Evolutionary conservation across 2,797 vertebrate species (phyloP).

Genomic region (Scleropages formosus): DNA sequence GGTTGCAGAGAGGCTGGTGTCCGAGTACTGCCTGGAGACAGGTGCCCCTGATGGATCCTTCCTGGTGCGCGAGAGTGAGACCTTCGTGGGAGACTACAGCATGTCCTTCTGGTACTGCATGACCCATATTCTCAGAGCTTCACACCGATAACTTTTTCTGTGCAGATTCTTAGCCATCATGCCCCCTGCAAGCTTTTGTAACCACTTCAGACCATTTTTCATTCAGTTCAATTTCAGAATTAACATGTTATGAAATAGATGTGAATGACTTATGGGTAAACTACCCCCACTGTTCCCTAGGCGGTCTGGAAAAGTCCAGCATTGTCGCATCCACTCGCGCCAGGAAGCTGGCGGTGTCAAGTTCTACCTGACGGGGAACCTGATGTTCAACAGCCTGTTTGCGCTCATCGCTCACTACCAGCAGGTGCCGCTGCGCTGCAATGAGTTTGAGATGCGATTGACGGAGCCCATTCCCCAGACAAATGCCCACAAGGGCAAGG

Average conservation of each 20-base stretch:
- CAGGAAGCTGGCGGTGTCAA: constrained; percentile 93
- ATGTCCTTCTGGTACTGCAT: constrained; percentile 90
- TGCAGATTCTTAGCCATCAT: background rate
- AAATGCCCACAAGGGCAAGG: constrained; percentile 97
- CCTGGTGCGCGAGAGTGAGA: constrained; percentile 96
- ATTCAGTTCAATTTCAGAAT: background rate
- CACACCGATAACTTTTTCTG: background rate
- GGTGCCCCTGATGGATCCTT: constrained; percentile 94
- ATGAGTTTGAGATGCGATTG: constrained; percentile 98
- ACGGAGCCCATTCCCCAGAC: constrained; percentile 96
- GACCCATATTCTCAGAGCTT: background rate
- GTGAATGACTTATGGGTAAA: background rate
- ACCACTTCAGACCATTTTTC: background rate
- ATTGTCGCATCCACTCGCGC: constrained; percentile 94
- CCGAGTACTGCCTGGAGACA: constrained; percentile 91
- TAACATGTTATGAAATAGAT: background rate
- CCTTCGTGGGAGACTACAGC: constrained; percentile 96
- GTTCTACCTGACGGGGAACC: constrained; percentile 97
- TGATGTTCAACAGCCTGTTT: constrained; percentile 94
- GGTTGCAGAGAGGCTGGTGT: constrained; percentile 90
- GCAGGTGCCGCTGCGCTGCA: constrained; percentile 94
- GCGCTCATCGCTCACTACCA: constrained; percentile 97
- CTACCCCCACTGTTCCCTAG: constrained; percentile 56
- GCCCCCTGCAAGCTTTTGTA: background rate
- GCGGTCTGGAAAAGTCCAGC: constrained; percentile 94